Evolutionary conservation across 1,140 invertebrate genomes (phyloP).

Genomic region (Zaprionus capensis): DNA sequence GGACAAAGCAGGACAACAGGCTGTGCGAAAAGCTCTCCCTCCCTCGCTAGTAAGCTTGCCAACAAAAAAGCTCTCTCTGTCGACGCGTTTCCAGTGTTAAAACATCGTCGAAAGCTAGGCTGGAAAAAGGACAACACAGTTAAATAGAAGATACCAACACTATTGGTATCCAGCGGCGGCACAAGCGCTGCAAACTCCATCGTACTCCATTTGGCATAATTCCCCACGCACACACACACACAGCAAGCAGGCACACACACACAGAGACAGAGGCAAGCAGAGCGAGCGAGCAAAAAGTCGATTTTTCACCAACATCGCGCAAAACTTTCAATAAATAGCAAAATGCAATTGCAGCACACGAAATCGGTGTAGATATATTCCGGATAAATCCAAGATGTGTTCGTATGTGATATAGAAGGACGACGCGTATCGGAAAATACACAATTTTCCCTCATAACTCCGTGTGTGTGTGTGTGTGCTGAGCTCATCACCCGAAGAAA

Average conservation of each 20-base stretch:
- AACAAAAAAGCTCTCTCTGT: constrained; percentile 22
- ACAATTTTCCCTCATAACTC: constrained; percentile 2
- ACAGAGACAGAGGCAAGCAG: constrained; percentile 23
- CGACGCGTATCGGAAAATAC: neutral
- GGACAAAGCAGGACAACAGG: constrained; percentile 7
- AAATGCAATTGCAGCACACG: constrained; percentile 40
- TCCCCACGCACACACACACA: constrained; percentile 51
- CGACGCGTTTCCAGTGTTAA: constrained; percentile 67
- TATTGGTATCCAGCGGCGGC: constrained; percentile 73
- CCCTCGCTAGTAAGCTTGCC: neutral
- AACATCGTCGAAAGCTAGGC: constrained; percentile 75
- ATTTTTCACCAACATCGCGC: constrained; percentile 76
- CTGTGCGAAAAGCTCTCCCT: neutral
- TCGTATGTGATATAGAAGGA: constrained; percentile 20
- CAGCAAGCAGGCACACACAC: constrained; percentile 24
- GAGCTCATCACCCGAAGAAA: constrained; percentile 65
- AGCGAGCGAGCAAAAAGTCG: constrained; percentile 64
- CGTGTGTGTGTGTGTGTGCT: constrained; percentile 43
- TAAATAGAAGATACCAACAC: constrained; percentile 78
- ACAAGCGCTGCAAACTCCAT: constrained; percentile 50
- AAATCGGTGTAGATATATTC: constrained; percentile 17
- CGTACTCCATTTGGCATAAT: constrained; percentile 70
- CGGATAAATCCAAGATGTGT: constrained; percentile 37
- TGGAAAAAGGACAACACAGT: constrained; percentile 75
- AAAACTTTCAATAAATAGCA: constrained; percentile 68